A percentile compares a stretch with the other conserved stretches of the same genome.
phyloP scores from a whole-genome alignment of 1,140 invertebrate genomes.

The Acromyrmex heyeri region DNA sequence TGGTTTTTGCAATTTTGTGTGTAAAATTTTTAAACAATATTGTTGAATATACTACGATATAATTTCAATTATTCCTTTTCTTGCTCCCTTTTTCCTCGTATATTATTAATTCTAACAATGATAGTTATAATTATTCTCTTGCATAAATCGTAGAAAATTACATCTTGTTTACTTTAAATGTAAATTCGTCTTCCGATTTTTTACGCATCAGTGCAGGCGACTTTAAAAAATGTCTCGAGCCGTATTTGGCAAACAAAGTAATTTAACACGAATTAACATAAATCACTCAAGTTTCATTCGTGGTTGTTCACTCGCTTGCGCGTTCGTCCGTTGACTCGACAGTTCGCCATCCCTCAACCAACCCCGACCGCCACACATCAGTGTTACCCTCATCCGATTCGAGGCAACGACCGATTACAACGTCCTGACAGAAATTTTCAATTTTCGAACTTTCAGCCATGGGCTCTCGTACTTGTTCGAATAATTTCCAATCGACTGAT shows the following conservation, averaged over 20 bases:
- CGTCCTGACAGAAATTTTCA: slow-evolving; percentile 74
- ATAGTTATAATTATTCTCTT: not conserved
- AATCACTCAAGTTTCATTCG: slow-evolving; percentile 76
- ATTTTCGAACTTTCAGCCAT: slow-evolving; percentile 75
- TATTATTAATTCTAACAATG: not conserved
- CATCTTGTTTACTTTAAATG: not conserved
- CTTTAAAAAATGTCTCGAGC: slow-evolving; percentile 70
- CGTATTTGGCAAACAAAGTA: slow-evolving; percentile 74
- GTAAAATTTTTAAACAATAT: slow-evolving; percentile 47
- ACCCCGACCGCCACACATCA: slow-evolving; percentile 56
- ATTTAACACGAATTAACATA: slow-evolving; percentile 82
- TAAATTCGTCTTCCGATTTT: slow-evolving; percentile 12
- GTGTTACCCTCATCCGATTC: slow-evolving; percentile 49
- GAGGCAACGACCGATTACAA: slow-evolving; percentile 72
- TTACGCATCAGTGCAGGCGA: not conserved
- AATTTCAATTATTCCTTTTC: not conserved
- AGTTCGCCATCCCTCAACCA: slow-evolving; percentile 56
- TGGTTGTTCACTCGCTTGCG: slow-evolving; percentile 71
- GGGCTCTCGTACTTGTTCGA: slow-evolving; percentile 35
- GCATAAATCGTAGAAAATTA: not conserved
- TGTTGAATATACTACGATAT: not conserved
- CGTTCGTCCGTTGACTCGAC: slow-evolving; percentile 46
- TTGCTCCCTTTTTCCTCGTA: not conserved
- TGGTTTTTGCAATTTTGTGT: slow-evolving; percentile 37
- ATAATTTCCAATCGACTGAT: slow-evolving; percentile 61